Percentiles rank a stretch among this genome's conserved stretches.
Evolutionary conservation across 2,888 invertebrate species (phyloP).

Genomic region (Philonicus albiceps): DNA sequence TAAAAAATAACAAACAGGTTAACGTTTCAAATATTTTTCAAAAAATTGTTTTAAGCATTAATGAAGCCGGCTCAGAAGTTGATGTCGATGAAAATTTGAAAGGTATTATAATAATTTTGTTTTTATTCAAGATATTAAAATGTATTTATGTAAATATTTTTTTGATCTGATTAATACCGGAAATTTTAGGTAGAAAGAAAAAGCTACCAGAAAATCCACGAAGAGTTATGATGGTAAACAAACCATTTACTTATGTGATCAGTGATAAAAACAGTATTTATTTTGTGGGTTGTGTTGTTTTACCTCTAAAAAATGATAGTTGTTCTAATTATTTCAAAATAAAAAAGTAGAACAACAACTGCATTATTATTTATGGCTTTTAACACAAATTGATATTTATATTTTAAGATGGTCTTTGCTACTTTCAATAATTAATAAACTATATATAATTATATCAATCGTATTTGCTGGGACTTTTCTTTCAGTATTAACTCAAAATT

Average conservation of each 20-base stretch:
- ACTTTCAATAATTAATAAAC: no score
- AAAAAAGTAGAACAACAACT: background rate
- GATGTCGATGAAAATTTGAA: background rate
- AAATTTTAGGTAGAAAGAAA: background rate
- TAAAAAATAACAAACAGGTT: background rate
- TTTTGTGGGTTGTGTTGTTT: background rate
- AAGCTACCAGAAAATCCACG: background rate
- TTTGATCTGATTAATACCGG: background rate
- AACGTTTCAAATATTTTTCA: constrained; percentile 26
- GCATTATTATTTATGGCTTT: background rate
- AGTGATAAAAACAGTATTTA: background rate
- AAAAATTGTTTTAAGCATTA: background rate
- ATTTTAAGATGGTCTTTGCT: no score
- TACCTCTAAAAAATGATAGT: background rate
- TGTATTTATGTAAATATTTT: background rate
- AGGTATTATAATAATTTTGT: background rate
- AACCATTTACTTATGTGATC: background rate
- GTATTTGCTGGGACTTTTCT: background rate
- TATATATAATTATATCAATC: background rate
- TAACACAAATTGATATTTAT: no score
- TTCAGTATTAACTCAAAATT: no score
- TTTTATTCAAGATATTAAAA: background rate
- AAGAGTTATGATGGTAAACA: background rate
- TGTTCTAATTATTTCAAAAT: background rate
- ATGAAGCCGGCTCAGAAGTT: background rate